A percentile compares a stretch with the other conserved stretches of the same genome.
Evolutionary conservation across 64 coral and sea anemone species (phyloP).

Genomic region (Porites lutea): DNA sequence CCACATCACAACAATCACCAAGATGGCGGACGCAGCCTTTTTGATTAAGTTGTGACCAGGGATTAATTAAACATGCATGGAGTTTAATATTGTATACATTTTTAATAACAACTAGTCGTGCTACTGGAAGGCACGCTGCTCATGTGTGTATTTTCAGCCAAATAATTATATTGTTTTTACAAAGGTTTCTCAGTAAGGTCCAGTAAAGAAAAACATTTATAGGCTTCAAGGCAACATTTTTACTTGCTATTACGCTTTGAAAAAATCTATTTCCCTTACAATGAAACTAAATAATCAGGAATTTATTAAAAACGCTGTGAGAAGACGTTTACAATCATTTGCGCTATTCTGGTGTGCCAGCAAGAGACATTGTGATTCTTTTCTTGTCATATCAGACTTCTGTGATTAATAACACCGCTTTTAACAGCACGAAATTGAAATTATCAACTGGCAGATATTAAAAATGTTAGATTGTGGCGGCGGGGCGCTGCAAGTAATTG

Average conservation of each 20-base stretch:
- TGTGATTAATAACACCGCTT: slow-evolving; percentile 63
- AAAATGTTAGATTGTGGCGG: slow-evolving; percentile 61
- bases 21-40: slow-evolving; percentile 45
- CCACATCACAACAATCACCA: slow-evolving; percentile 27
- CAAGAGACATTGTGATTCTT: slow-evolving; percentile 31
- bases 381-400: slow-evolving; percentile 36
- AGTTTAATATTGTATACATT: slow-evolving; percentile 60
- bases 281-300: slow-evolving; percentile 13
- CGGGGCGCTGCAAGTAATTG: slow-evolving; percentile 55
- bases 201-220: not conserved
- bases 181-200: not conserved
- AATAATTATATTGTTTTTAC: slow-evolving; percentile 19
- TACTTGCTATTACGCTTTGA: not conserved
- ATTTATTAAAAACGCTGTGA: slow-evolving; percentile 50
- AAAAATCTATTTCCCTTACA: slow-evolving; percentile 2
- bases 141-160: slow-evolving; percentile 27
- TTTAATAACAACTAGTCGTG: slow-evolving; percentile 29
- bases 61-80: slow-evolving; percentile 60
- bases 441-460: slow-evolving; percentile 59
- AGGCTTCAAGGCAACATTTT: not conserved
- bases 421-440: slow-evolving; percentile 65
- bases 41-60: slow-evolving; percentile 44
- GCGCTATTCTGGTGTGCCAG: slow-evolving; percentile 41
- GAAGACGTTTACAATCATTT: slow-evolving; percentile 54
- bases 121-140: slow-evolving; percentile 32